Evolutionary conservation across 2,113 vertebrate species (phyloP).

Genomic region (Thamnophis sirtalis): DNA sequence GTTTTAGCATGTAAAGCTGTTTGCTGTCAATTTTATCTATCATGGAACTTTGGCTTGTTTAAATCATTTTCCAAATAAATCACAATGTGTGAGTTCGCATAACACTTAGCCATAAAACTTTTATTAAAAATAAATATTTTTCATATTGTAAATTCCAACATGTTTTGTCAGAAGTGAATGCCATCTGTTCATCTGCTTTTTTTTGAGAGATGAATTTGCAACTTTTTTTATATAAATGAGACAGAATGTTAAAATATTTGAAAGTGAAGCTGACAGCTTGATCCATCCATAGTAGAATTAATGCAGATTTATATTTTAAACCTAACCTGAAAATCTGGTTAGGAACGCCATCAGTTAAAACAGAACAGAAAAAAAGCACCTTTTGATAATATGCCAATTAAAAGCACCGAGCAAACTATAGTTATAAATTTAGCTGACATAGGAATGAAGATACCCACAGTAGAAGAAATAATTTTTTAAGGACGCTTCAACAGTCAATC

Average conservation of each 20-base stretch:
- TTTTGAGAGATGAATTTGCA: not conserved
- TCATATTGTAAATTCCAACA: not conserved
- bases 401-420: conserved; percentile 22
- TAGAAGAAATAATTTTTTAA: conserved; percentile 48
- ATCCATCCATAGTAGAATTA: not conserved
- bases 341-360: not conserved
- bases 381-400: conserved; percentile 42
- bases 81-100: not conserved
- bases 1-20: not conserved
- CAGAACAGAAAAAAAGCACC: conserved; percentile 23
- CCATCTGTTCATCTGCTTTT: not conserved
- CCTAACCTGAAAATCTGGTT: not conserved
- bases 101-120: not conserved
- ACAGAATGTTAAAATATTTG: not conserved
- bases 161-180: not conserved
- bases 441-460: not conserved
- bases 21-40: not conserved
- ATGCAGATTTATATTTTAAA: not conserved
- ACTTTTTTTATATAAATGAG: not conserved
- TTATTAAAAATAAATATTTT: not conserved
- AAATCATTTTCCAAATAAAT: not conserved
- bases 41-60: not conserved
- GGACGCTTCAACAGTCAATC: conserved; percentile 45
- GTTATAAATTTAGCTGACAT: conserved; percentile 23
- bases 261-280: not conserved